Base-by-base conservation (phyloP, 2,113 vertebrate species). In the Bufo bufo region DNA sequence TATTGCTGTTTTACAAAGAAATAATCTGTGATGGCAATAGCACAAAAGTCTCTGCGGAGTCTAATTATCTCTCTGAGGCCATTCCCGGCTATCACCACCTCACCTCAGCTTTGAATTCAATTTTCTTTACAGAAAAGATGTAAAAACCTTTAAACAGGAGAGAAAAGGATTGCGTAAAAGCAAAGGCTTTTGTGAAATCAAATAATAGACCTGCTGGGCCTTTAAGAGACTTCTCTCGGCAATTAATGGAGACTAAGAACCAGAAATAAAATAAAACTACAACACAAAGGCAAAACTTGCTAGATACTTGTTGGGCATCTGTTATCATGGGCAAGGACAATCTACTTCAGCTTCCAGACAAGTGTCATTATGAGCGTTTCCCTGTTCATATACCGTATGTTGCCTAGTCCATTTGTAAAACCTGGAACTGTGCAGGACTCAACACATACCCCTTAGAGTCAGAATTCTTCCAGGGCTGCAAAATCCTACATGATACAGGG, bases 271-370 rank as follows among this genome's bases (percentile, higher is more conserved):
- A 66, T 13, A 65, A 77, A 74, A 5, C 7, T 33, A 43, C 3
- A 47, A 78, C 59, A 63, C 45, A 77, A 20, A 86, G 72, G 17
- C 14, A 52, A 19, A 56, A n/a, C 23, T 74, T 13, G 47, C 45
- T 50, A 71, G n/a, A 71, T 49, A 65, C 69, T 83, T 61, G 65
- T 43, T 45, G 58, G 50, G 80, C 69, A 88, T 88, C 86, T 88
- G 92, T 90, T 91, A 93, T 87, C 87, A 74, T 59, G 90, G 91
- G 92, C 92, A 92, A 92, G 91, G 91, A 91, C 92, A 92, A 93
- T 93, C 92, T 94, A 92, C 93, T 92, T 90, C 93, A 93, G 54
- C 85, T 69, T 47, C 59, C 47, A 16, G 66, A 75, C 56, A 75
- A 82, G 80, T 63, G 69, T 33, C 20, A 71, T 43, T 63, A 58